These are phyloP conservation scores for Papilio polyxenes DNA, from an alignment of 1,140 invertebrate genomes.

Conservation along the genomic window DNA sequence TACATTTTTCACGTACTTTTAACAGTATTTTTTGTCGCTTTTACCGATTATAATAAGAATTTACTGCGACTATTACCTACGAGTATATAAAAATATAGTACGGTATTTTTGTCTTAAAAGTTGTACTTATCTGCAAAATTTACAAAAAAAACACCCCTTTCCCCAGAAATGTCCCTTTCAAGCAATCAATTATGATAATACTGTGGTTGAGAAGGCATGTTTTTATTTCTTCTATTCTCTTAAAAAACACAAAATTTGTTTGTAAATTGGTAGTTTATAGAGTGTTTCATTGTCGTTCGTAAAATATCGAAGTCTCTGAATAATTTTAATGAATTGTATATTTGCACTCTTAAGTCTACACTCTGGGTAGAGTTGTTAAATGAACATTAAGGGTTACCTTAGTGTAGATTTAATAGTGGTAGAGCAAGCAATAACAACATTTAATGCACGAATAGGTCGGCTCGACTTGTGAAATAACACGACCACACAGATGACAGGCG, in stretches of 20 bases:
- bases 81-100: not conserved
- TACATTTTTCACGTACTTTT: conserved; percentile 14
- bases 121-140: not conserved
- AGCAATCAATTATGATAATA: conserved; percentile 9
- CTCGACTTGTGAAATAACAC: too few species aligned
- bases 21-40: not conserved
- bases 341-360: too few species aligned
- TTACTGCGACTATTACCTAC: not conserved
- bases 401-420: too few species aligned
- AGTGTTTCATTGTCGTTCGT: too few species aligned
- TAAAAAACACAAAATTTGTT: not conserved
- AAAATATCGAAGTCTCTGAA: too few species aligned
- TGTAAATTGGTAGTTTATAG: not conserved
- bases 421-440: too few species aligned
- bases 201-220: conserved; percentile 3
- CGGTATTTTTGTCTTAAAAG: not conserved
- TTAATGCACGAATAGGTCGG: too few species aligned
- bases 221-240: not conserved
- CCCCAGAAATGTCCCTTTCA: conserved; percentile 9
- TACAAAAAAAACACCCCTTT: not conserved
- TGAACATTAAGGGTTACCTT: too few species aligned
- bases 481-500: too few species aligned
- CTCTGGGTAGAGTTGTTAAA: too few species aligned
- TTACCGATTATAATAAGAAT: conserved; percentile 1
- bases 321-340: too few species aligned